Conservation (phyloP, 2,888 invertebrate species). For the Achlya flavicornis region DNA sequence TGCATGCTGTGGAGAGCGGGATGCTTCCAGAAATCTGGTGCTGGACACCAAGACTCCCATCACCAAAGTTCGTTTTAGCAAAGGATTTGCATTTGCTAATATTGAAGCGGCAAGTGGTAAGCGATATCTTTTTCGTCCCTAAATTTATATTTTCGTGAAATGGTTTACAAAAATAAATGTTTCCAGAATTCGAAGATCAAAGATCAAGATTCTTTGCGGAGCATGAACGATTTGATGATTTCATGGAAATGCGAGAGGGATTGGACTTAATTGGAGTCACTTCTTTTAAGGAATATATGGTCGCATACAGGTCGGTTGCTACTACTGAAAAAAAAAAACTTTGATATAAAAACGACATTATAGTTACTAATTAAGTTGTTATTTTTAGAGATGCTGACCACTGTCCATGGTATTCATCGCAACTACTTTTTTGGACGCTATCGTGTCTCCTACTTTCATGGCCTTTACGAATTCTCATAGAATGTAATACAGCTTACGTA, state of each 20-base stretch:
- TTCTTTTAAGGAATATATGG: slow-evolving; percentile 83
- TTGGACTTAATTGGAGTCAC: slow-evolving; percentile 88
- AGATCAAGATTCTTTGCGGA: slow-evolving; percentile 90
- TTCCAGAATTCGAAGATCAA: slow-evolving; percentile 91
- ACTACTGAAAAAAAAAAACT: not conserved
- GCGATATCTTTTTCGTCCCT: slow-evolving; percentile 20
- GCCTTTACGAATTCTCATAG: slow-evolving; percentile 91
- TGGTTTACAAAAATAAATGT: not conserved
- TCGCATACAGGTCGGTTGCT: slow-evolving; percentile 76
- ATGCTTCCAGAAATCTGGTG: slow-evolving; percentile 88
- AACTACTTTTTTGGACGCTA: slow-evolving; percentile 89
- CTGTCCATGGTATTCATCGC: slow-evolving; percentile 87
- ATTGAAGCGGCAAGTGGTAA: slow-evolving; percentile 87
- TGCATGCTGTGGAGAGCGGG: slow-evolving; percentile 89
- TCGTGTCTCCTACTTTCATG: slow-evolving; percentile 91
- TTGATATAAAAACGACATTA: not conserved
- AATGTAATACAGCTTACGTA: slow-evolving; percentile 91
- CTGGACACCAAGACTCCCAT: slow-evolving; percentile 87
- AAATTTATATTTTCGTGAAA: slow-evolving; percentile 7
- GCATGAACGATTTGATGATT: slow-evolving; percentile 91
- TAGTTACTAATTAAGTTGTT: slow-evolving; percentile 20
- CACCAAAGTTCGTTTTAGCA: slow-evolving; percentile 90
- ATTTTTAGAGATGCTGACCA: slow-evolving; percentile 74
- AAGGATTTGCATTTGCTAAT: slow-evolving; percentile 92
- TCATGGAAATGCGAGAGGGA: slow-evolving; percentile 93